These are phyloP conservation scores for Sparidentex hasta DNA, from an alignment of 2,797 vertebrate genomes.

Conservation along the genomic window DNA sequence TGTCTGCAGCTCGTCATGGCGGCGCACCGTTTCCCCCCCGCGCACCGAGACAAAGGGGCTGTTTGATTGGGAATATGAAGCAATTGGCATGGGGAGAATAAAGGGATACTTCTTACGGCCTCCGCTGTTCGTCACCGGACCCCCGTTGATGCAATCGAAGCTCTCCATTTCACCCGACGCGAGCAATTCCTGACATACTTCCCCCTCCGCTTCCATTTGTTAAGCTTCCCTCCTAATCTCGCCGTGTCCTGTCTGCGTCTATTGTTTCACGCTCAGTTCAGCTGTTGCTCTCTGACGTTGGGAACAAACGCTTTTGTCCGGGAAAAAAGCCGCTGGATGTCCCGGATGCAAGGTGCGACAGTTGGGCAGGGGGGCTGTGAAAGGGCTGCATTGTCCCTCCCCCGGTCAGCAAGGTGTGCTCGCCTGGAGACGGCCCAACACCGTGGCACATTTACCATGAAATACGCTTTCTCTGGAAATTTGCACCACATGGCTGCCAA, in stretches of 20 bases:
- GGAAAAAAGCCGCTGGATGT: constrained; percentile 48
- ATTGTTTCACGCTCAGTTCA: constrained; percentile 43
- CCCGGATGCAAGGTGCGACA: constrained; percentile 73
- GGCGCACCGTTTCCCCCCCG: constrained; percentile 70
- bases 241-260: constrained; percentile 25
- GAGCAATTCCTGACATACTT: neutral
- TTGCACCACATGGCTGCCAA: constrained; percentile 44
- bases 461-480: constrained; percentile 48
- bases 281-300: constrained; percentile 20
- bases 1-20: constrained; percentile 83
- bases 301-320: constrained; percentile 81
- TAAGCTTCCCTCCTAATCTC: constrained; percentile 16
- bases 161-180: neutral
- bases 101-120: constrained; percentile 70
- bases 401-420: constrained; percentile 72
- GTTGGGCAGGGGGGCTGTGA: constrained; percentile 66
- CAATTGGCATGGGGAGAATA: constrained; percentile 72
- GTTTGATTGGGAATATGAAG: constrained; percentile 84
- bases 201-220: neutral
- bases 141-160: constrained; percentile 16
- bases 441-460: constrained; percentile 34
- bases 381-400: constrained; percentile 74
- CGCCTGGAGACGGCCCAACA: constrained; percentile 47
- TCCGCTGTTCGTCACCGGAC: constrained; percentile 38
- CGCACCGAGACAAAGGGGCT: constrained; percentile 79